Percentiles rank a stretch among this genome's conserved stretches.
These are phyloP conservation scores for Eupelmus urozonus DNA, from an alignment of 2,888 invertebrate species.

Conservation along the genomic window DNA sequence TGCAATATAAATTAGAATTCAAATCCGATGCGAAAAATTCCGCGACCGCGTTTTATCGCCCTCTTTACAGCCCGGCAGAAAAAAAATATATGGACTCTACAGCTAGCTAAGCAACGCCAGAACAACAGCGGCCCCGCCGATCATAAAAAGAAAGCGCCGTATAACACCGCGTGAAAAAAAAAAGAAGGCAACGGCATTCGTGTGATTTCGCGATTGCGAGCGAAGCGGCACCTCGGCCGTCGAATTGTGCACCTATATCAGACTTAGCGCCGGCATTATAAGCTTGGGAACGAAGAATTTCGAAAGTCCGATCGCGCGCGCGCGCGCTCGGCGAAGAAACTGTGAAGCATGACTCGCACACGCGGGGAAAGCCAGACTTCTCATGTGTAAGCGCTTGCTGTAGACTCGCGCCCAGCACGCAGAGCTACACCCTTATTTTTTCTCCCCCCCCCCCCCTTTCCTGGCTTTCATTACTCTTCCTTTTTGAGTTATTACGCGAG, in stretches of 20 bases:
- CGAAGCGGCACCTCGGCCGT: not conserved
- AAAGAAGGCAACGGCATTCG: not conserved
- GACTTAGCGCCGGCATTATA: not conserved
- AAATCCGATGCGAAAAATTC: no score
- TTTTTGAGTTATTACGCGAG: constrained; percentile 24
- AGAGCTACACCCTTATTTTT: constrained; percentile 15
- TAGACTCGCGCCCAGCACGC: not conserved
- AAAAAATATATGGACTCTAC: no score
- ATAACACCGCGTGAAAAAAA: not conserved
- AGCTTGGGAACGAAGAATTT: constrained; percentile 23
- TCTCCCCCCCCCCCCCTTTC: not conserved
- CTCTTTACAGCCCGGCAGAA: no score
- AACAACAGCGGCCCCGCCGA: no score
- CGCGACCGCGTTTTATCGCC: no score
- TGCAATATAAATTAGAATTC: no score
- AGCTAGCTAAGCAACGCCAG: no score
- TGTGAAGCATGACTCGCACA: constrained; percentile 32
- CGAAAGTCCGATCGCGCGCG: constrained; percentile 31
- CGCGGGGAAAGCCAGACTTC: constrained; percentile 21
- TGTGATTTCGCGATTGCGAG: constrained; percentile 2
- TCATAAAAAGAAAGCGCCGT: no score
- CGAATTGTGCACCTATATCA: not conserved
- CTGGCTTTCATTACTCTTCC: not conserved
- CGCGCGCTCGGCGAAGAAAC: not conserved
- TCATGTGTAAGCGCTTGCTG: not conserved